Evolutionary conservation across 2,113 vertebrate genomes (phyloP).

Genomic region (Poecile atricapillus): DNA sequence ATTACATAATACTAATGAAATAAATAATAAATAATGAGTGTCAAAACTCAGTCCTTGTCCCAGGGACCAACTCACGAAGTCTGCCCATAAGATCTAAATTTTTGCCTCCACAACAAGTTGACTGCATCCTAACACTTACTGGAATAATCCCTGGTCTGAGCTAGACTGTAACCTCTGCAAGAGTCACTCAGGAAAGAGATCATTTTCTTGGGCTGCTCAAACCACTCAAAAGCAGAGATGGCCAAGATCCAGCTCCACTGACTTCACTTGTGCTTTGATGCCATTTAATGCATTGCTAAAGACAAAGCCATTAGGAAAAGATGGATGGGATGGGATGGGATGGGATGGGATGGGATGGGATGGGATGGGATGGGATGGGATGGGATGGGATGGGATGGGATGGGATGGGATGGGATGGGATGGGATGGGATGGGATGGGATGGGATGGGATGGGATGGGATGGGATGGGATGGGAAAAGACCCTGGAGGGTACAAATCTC

Average conservation of each 20-base stretch:
- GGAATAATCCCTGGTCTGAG: background rate
- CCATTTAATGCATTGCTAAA: background rate
- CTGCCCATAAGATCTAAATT: background rate
- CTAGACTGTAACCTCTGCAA: background rate
- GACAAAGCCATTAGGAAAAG: background rate
- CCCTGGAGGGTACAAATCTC: background rate
- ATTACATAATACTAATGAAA: background rate
- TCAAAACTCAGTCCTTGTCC: background rate
- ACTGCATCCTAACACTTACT: background rate
- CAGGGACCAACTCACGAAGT: background rate
- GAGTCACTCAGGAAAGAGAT: background rate
- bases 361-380: accelerated
- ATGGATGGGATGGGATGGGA: background rate
- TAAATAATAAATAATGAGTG: background rate
- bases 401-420: background rate
- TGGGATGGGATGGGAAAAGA: background rate
- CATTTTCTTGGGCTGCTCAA: background rate
- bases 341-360: background rate
- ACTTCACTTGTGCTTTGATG: background rate
- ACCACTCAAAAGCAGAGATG: background rate
- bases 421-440: accelerated
- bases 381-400: accelerated
- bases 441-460: background rate
- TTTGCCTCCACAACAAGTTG: background rate
- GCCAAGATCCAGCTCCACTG: background rate